Base-by-base conservation (phyloP, 37 sponge, comb jelly and placozoan genomes). In the Beroe ovata region DNA sequence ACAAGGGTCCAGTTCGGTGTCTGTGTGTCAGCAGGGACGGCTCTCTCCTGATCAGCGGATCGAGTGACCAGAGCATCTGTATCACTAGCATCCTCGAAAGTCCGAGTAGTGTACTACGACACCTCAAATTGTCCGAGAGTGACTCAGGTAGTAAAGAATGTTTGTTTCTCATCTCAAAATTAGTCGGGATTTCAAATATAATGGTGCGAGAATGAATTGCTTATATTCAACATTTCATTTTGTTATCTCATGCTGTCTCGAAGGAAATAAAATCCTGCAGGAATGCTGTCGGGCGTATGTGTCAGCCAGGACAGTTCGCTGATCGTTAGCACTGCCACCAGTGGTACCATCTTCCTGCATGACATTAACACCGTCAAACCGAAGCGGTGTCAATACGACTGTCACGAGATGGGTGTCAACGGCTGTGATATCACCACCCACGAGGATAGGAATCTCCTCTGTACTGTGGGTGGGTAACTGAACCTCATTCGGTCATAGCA, bases 1-100 rank as follows among this genome's bases (percentile, higher is more conserved):
- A 77, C 84, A 77, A 77, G 25, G 84, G 54, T n/a, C 84, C 84
- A 40, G 84, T 77, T 25, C 41, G 84, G 54, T 77, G 84, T 40
- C 41, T 77, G 28, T 42, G 54, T n/a, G 84, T 77, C 84, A 77
- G 54, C 47, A 23, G 33, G 84, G 84, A 77, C 54, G 47, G 54
- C 14, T 77, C 84, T 1, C 84, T 77, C 18, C 84, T 77, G 8
- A n/a, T 42, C 25, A 77, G 84, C 21, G 84, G 84, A 3, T 77
- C 84, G 16, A 42, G 84, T 39, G 84, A 77, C 21, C 84, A 77
- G 28, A 39, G 54, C 23, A 42, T 77, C 84, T 38, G 47, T 14
- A 77, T 77, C 26, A 77, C 54, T 14, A 39, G 23, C 54, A 77
- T 39, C 8, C 54, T 42, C 25, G 35, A 33, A 21, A 77, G 14